These are phyloP conservation scores for Sesamia nonagrioides DNA, from an alignment of 1,140 invertebrate genomes.

Conservation along the genomic window DNA sequence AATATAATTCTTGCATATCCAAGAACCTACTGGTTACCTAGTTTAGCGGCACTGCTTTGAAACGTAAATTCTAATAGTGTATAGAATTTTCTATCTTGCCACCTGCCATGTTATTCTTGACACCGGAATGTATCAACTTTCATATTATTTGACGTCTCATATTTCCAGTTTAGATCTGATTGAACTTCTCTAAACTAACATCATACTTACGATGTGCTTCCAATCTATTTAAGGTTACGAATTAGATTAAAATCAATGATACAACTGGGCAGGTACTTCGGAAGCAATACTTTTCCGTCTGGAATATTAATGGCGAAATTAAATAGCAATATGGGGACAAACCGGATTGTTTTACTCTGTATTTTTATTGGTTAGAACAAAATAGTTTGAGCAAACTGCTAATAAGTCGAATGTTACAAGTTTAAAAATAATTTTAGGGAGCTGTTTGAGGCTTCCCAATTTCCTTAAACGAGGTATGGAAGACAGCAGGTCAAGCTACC, in stretches of 20 bases:
- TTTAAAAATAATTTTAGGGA: no score
- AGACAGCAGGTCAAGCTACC: no score
- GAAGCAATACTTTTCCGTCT: constrained; percentile 2
- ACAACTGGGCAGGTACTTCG: not conserved
- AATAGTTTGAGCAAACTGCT: not conserved
- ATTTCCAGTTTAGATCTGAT: constrained; percentile 4
- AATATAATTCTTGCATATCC: not conserved
- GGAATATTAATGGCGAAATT: not conserved
- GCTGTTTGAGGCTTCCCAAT: no score
- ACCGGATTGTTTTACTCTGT: not conserved
- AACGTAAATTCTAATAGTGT: not conserved
- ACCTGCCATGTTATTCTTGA: not conserved
- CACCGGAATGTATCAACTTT: constrained; percentile 20
- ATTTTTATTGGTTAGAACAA: not conserved
- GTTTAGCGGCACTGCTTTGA: not conserved
- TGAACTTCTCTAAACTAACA: constrained; percentile 1
- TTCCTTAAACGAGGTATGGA: no score
- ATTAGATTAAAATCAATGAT: not conserved
- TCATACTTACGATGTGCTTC: no score
- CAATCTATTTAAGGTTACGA: not conserved
- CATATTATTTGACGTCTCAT: constrained; percentile 14
- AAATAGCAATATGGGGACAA: not conserved
- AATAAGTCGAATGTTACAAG: no score
- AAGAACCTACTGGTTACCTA: not conserved
- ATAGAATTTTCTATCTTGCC: not conserved